Base-by-base conservation (phyloP, 2,888 invertebrate genomes). In the Alentia gelatinosa region DNA sequence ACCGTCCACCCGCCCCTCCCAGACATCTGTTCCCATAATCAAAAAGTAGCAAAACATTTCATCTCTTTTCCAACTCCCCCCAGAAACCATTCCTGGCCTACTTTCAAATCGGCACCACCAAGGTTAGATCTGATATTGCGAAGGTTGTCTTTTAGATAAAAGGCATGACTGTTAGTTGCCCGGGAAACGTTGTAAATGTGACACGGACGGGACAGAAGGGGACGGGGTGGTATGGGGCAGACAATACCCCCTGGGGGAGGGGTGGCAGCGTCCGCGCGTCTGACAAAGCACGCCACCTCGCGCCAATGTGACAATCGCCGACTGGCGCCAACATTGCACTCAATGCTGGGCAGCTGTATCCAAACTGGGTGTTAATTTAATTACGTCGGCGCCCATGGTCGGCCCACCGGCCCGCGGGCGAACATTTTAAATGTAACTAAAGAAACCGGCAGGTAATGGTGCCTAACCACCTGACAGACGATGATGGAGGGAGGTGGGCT, bases 271-370 rank as follows among this genome's bases (percentile, higher is more conserved):
- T 3, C 23, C 19, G 39, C 5, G 26, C 19, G 63, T 0, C 23
- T 79, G n/a, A 79, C 79, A 79, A 79, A 35, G 79, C 9, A 19
- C 79, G 15, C 4, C 79, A 39, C 39, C n/a, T 79, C 35, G 37
- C 35, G 79, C 37, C 15, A n/a, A 26, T 12, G 15, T 63, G 63
- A 63, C 63, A 63, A 79, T 37, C 37, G 79, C 12, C n/a, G 79
- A 79, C 39, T 23, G 23, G 15, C 39, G 15, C 37, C 79, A 19
- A 39, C 79, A 12, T 19, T 30, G 68, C 68, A 30, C 37, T 79
- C 37, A 79, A 79, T 79, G 79, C 12, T 39, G 15, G 23, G 79
- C 79, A 79, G 79, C 79, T 79, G 79, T 79, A 79, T 37, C 39
- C 19, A 35, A 79, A 79, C 79, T 79, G 23, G 15, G 23, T 37